Percentiles rank a stretch among this genome's conserved stretches.
Conservation (phyloP, 1,140 invertebrate species). For the Eurosta solidaginis region DNA sequence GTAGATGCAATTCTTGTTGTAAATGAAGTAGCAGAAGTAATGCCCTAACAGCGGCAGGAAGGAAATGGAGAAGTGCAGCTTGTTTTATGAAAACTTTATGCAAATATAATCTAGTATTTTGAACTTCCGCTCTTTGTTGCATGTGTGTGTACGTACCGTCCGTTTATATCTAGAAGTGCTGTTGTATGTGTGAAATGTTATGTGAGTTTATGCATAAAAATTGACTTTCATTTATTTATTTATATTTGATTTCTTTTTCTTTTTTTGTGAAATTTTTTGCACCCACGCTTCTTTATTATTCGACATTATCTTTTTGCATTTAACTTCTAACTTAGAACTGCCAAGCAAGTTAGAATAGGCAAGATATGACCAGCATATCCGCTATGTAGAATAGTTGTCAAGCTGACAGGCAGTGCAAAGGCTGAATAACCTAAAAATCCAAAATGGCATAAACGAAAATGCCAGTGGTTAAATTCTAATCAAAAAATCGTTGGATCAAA, state of each 20-base stretch:
- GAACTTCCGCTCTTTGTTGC: not conserved
- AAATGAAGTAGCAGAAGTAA: not conserved
- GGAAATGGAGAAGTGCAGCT: constrained; percentile 17
- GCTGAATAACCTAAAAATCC: not conserved
- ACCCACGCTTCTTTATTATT: too few relatives aligned
- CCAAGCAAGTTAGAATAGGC: not conserved
- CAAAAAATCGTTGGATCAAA: not conserved
- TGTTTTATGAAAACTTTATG: constrained; percentile 17
- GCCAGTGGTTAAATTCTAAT: not conserved
- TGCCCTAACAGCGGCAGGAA: not conserved
- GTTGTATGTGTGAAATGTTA: not conserved
- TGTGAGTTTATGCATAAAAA: not conserved
- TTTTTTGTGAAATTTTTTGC: too few relatives aligned
- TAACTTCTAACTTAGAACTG: not conserved
- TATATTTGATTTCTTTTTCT: not conserved
- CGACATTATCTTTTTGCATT: not conserved
- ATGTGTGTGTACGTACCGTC: too few relatives aligned
- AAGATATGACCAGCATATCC: constrained; percentile 11
- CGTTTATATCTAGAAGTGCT: too few relatives aligned
- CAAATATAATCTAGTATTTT: constrained; percentile 27
- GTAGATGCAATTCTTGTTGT: not conserved
- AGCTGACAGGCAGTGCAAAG: not conserved
- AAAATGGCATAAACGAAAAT: not conserved
- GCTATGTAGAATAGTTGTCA: not conserved
- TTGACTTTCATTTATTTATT: not conserved